These are phyloP conservation scores for Pelochelys cantorii DNA, from an alignment of 2,797 vertebrate species.

Conservation along the genomic window DNA sequence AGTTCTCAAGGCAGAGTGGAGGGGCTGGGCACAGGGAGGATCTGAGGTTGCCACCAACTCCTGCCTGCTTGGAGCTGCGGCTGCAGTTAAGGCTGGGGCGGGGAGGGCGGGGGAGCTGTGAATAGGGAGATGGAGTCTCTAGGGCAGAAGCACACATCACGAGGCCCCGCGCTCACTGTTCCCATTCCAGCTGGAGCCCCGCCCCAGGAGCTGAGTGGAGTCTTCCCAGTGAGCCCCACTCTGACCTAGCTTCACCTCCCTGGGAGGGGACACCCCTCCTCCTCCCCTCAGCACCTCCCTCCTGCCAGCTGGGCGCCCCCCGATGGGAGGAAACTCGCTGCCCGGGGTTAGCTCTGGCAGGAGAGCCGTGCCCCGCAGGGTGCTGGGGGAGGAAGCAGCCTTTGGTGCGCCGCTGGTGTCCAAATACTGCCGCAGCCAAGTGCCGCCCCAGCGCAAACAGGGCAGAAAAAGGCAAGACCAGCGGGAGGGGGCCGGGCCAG, in stretches of 20 bases:
- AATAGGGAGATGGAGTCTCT: not conserved
- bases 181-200: not conserved
- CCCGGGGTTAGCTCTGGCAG: not conserved
- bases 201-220: not conserved
- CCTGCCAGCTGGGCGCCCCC: not conserved
- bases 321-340: not conserved
- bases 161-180: not conserved
- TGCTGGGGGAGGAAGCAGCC: not conserved
- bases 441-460: conserved; percentile 51
- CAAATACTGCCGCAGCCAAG: conserved; percentile 63
- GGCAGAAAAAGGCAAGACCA: not conserved
- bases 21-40: not conserved
- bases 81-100: not conserved
- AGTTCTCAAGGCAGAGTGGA: not conserved
- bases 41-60: not conserved
- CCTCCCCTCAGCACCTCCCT: not conserved
- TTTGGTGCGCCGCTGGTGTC: conserved; percentile 7
- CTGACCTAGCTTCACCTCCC: not conserved
- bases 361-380: not conserved
- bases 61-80: not conserved
- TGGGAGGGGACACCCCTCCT: not conserved
- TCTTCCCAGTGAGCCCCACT: not conserved
- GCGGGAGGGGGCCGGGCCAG: not conserved
- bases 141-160: not conserved
- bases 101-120: not conserved